These are phyloP conservation scores for Pocillopora verrucosa DNA, from an alignment of 64 coral and sea anemone genomes.

Conservation along the genomic window DNA sequence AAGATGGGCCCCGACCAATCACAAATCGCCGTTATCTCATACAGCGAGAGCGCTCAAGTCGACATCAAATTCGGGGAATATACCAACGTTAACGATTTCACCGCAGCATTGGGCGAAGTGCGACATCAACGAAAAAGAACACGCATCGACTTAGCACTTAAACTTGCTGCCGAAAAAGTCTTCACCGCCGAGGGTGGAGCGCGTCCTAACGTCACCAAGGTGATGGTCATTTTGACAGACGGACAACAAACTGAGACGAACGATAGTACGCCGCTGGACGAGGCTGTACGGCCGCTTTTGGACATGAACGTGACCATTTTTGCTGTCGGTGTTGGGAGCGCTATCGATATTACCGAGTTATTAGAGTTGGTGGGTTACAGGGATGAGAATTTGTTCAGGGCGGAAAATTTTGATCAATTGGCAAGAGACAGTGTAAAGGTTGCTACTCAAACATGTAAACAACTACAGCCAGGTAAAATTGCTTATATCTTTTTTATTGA, in stretches of 20 bases:
- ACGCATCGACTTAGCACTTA: constrained; percentile 45
- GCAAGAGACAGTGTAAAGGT: neutral
- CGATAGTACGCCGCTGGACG: neutral
- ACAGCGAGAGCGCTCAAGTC: constrained; percentile 36
- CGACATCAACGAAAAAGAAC: constrained; percentile 15
- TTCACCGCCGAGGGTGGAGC: constrained; percentile 20
- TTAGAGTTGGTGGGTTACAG: constrained; percentile 16
- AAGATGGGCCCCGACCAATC: constrained; percentile 31
- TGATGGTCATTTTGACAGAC: constrained; percentile 50
- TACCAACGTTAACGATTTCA: constrained; percentile 44
- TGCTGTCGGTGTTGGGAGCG: constrained; percentile 43
- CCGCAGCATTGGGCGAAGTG: constrained; percentile 20
- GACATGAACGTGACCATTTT: constrained; percentile 38
- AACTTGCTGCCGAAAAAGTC: neutral
- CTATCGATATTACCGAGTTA: constrained; percentile 22
- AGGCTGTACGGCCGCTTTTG: constrained; percentile 25
- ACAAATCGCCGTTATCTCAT: constrained; percentile 43
- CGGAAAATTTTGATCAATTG: constrained; percentile 52
- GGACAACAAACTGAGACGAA: constrained; percentile 13
- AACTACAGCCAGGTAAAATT: constrained; percentile 21
- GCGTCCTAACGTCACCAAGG: constrained; percentile 30
- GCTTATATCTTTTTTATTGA: no score
- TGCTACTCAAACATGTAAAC: constrained; percentile 45
- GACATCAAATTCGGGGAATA: constrained; percentile 35
- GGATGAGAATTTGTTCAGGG: constrained; percentile 38